Base-by-base conservation (phyloP, 2,888 invertebrate genomes). In the Mimas tiliae region DNA sequence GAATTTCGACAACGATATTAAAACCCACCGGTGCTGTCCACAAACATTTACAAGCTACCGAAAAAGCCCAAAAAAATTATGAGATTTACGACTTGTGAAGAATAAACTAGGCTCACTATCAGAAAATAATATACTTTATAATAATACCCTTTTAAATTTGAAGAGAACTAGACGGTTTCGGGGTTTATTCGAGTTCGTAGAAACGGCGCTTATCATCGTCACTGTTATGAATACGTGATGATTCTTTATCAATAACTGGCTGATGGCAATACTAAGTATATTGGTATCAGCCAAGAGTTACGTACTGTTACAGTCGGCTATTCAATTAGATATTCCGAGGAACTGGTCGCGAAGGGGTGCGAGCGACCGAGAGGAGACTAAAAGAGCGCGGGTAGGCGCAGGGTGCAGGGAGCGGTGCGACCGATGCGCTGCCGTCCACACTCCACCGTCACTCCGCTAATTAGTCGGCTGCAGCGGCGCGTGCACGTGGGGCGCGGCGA, bases 401-500 rank as follows among this genome's bases (percentile, higher is more conserved):
- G 51, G 42, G 91, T 88, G 50, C 34, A 19, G 9, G 69, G 66
- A 64, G 68, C 67, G 53, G 63, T 27, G 42, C 65, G 53, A 53
- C 42, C 38, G 19, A 45, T 27, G 63, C 47, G 12, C 42, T 6
- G 45, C 45, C 45, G 38, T 34, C 38, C 7, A 7, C 38, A 3
- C 6, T 9, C 38, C 38, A 38, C 38, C 38, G 63, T n/a, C 63
- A 64, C 69, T 73, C 74, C 67, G 80, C 80, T 81, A 80, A 81
- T 81, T 75, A 79, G 76, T 71, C 73, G 75, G 75, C 75, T 86
- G 89, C 87, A 85, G 78, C 76, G 77, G 69, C 74, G 81, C 80
- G 81, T 82, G 86, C 91, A 91, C 91, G 89, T 90, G 89, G 88
- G 83, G 83, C 79, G 85, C 80, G 84, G 82, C 81, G 85, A 90